phyloP scores from a whole-genome alignment of 1,140 invertebrate species.

The Lerema accius region DNA sequence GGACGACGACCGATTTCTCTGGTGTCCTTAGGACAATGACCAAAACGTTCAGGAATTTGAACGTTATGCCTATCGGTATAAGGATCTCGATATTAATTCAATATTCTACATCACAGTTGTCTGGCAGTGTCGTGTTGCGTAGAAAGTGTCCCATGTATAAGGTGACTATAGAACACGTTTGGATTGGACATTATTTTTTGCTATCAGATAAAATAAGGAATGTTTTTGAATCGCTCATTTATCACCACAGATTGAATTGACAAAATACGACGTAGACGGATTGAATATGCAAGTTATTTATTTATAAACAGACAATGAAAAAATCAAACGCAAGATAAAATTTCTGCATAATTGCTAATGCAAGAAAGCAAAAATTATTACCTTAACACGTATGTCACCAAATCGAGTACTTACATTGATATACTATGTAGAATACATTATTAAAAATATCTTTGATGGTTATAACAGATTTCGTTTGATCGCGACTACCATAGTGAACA shows the following conservation, averaged over 20 bases:
- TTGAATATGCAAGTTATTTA: background rate
- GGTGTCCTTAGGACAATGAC: constrained; percentile 36
- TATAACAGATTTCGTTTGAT: too few species aligned
- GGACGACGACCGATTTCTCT: constrained; percentile 39
- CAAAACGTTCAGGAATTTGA: constrained; percentile 27
- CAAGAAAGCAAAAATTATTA: too few species aligned
- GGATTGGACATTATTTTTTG: constrained; percentile 6
- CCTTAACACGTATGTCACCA: too few species aligned
- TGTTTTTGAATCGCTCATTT: background rate
- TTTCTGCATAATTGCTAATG: too few species aligned
- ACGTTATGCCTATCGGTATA: constrained; percentile 42
- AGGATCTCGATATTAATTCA: constrained; percentile 34
- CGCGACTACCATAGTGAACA: too few species aligned
- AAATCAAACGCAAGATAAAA: too few species aligned
- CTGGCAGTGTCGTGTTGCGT: constrained; percentile 47
- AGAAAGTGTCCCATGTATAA: constrained; percentile 65
- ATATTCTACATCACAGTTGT: constrained; percentile 29
- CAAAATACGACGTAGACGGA: background rate
- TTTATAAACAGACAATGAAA: too few species aligned
- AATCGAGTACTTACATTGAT: too few species aligned
- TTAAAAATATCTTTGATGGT: too few species aligned
- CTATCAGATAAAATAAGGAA: background rate
- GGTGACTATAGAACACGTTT: constrained; percentile 36
- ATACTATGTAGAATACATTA: too few species aligned
- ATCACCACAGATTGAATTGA: background rate